Percentiles rank a stretch among this genome's conserved stretches.
These are phyloP conservation scores for Melikaiella ostensackeni DNA, from an alignment of 2,888 invertebrate species.

Conservation along the genomic window DNA sequence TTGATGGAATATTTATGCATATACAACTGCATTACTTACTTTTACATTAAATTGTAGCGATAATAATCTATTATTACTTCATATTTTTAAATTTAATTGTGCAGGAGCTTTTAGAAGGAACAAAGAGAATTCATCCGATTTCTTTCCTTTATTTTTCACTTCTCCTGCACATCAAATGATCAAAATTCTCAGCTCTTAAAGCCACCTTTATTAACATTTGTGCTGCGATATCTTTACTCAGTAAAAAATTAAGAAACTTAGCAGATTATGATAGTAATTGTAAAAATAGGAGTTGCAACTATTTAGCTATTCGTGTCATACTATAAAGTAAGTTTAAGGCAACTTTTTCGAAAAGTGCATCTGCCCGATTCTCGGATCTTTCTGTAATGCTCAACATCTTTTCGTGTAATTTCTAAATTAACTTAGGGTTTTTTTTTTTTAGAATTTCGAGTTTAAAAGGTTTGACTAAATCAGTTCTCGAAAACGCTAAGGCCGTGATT, in stretches of 20 bases:
- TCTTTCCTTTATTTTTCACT: not conserved
- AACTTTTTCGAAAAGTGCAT: constrained; percentile 33
- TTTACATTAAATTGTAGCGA: constrained; percentile 62
- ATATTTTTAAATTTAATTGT: constrained; percentile 34
- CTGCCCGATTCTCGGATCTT: constrained; percentile 39
- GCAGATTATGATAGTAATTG: constrained; percentile 27
- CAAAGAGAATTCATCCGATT: not conserved
- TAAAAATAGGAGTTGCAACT: constrained; percentile 36
- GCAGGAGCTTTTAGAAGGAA: not conserved
- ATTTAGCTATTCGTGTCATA: constrained; percentile 25
- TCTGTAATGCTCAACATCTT: constrained; percentile 40
- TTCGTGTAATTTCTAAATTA: constrained; percentile 31
- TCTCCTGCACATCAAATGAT: not conserved
- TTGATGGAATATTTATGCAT: constrained; percentile 54
- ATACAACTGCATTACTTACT: constrained; percentile 57
- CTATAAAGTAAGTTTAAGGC: constrained; percentile 39
- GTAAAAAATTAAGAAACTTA: constrained; percentile 12
- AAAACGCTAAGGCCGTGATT: constrained; percentile 21
- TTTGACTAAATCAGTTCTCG: not conserved
- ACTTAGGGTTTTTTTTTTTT: not conserved
- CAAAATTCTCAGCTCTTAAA: constrained; percentile 4
- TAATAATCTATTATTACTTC: constrained; percentile 59
- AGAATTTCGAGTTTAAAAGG: constrained; percentile 7
- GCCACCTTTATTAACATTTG: constrained; percentile 5
- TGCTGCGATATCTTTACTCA: constrained; percentile 14